Percentiles rank a stretch among this genome's conserved stretches.
Conservation (phyloP, 2,113 vertebrate species). For the Trichomycterus rosablanca region DNA sequence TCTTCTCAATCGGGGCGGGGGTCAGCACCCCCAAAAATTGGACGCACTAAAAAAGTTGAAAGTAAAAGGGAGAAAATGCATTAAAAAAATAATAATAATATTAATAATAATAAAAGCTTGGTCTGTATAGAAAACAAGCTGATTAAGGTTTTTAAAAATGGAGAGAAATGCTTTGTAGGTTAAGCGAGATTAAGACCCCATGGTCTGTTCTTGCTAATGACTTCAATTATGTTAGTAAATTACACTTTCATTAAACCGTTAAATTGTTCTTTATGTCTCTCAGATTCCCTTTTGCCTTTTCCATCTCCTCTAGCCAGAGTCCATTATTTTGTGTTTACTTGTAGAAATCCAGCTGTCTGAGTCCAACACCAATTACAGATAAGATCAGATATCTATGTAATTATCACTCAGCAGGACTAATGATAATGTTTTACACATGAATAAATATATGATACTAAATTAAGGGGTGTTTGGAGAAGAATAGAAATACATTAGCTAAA, state of each 20-base stretch:
- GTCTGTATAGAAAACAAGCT: background rate
- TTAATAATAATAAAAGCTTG: too few species aligned
- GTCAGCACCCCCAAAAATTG: too few species aligned
- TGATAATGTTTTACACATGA: too few species aligned
- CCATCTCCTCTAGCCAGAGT: constrained; percentile 1
- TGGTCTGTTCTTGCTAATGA: constrained; percentile 38
- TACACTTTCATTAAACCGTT: constrained; percentile 14
- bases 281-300: constrained; percentile 1
- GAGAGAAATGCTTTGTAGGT: constrained; percentile 20
- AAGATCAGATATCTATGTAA: too few species aligned
- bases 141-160: constrained; percentile 6
- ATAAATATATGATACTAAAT: too few species aligned
- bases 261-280: constrained; percentile 27
- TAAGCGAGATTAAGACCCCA: constrained; percentile 36
- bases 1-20: too few species aligned
- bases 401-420: too few species aligned
- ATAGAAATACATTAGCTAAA: too few species aligned
- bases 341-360: constrained; percentile 1
- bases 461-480: too few species aligned
- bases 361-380: background rate
- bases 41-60: too few species aligned
- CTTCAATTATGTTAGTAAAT: constrained; percentile 40
- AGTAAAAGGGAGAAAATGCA: too few species aligned
- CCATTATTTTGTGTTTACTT: background rate
- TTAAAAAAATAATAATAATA: too few species aligned